phyloP scores from a whole-genome alignment of 2,113 vertebrate genomes.

The Tursiops truncatus region DNA sequence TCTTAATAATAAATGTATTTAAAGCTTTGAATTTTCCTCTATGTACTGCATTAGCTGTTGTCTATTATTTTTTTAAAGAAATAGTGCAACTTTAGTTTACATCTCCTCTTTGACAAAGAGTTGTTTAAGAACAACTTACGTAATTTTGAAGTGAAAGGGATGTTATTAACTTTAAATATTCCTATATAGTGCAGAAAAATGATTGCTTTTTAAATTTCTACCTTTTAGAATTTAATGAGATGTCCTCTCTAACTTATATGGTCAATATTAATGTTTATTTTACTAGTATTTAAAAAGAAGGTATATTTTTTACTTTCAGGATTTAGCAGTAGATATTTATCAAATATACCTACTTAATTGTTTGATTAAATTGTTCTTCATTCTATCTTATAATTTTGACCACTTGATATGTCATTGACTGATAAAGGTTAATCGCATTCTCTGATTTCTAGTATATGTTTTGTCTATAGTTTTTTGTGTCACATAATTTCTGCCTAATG shows the following conservation, averaged over 20 bases:
- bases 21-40: not conserved
- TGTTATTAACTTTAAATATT: not conserved
- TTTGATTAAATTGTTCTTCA: not conserved
- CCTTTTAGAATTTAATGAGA: not conserved
- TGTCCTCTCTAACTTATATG: not conserved
- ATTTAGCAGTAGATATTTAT: conserved; percentile 17
- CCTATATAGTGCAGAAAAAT: not conserved
- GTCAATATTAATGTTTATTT: not conserved
- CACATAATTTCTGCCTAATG: not conserved
- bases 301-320: not conserved
- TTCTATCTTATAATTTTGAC: not conserved
- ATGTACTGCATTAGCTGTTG: not conserved
- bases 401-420: not conserved
- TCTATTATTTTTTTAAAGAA: not conserved
- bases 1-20: not conserved
- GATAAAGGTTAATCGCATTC: not conserved
- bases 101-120: not conserved
- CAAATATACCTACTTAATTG: not conserved
- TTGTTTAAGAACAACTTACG: not conserved
- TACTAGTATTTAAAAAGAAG: not conserved
- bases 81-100: not conserved
- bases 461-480: not conserved
- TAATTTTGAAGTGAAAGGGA: not conserved
- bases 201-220: not conserved
- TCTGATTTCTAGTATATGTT: not conserved